Base-by-base conservation (phyloP, 2,888 invertebrate species). In the Ochropleura leucogaster region DNA sequence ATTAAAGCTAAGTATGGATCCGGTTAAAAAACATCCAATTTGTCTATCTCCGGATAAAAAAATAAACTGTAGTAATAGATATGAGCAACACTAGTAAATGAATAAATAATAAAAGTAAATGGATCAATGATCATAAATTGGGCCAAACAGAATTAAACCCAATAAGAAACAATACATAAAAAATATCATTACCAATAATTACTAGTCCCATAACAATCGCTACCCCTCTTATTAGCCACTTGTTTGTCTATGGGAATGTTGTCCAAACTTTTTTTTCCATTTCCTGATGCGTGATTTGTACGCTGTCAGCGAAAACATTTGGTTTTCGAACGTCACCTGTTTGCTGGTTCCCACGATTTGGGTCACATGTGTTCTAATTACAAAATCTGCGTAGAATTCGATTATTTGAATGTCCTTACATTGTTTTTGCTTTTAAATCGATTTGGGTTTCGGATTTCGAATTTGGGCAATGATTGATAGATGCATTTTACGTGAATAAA, bases 241-340 rank as follows among this genome's bases (percentile, higher is more conserved):
- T 66, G 70, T 65, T 74, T 74, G 79, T 85, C 78, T 88, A 89
- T 88, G 89, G 90, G 91, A 92, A 91, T 91, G 78, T 82, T 79
- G 82, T 80, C 85, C 83, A 77, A 80, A 80, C 79, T 87, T 90
- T 90, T 91, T 91, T 90, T 89, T 84, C 85, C 90, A 88, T 89
- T 94, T 94, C 94, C 94, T 93, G 93, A 91, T 88, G 89, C 89
- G 93, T 93, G 94, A 94, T 94, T 95, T 94, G 93, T 92, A 90
- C 87, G 89, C 81, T 88, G 90, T 92, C 91, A 89, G 89, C 89
- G 89, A 91, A 89, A 92, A 92, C 93, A 93, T 92, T 93, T 93
- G 92, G 91, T 89, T 91, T 90, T 80, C 67, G 87, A 90, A 89
- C 89, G 89, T 88, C 94, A 95, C 95, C 95, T 95, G 95, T 95